A percentile compares a stretch with the other conserved stretches of the same genome.
phyloP scores from a whole-genome alignment of 2,797 vertebrate species.

The Aratinga solstitialis region DNA sequence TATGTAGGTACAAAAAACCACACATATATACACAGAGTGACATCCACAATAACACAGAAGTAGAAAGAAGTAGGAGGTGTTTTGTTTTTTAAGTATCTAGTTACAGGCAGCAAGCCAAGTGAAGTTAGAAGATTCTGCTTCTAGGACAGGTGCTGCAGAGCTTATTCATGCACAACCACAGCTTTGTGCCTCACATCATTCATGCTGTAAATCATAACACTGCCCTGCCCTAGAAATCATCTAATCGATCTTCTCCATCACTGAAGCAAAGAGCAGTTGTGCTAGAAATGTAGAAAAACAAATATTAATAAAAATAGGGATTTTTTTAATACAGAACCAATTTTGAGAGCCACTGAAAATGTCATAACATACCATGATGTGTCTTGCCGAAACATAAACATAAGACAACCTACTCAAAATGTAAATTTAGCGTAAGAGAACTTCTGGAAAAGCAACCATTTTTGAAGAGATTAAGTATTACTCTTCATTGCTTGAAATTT shows the following conservation, averaged over 20 bases:
- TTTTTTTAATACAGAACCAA: neutral
- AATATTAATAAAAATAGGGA: neutral
- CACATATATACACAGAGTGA: neutral
- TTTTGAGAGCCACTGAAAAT: neutral
- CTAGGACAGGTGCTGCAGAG: neutral
- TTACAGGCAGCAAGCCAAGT: neutral
- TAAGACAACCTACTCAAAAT: neutral
- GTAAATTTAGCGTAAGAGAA: neutral
- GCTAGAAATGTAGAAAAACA: neutral
- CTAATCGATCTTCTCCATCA: neutral
- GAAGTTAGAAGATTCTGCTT: neutral
- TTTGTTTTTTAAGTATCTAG: neutral
- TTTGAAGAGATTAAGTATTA: neutral
- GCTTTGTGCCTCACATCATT: neutral
- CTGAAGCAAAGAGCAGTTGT: neutral
- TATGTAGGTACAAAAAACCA: neutral
- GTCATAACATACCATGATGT: accelerated
- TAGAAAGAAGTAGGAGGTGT: neutral
- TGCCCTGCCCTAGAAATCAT: neutral
- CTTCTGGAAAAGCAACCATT: neutral
- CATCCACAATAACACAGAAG: accelerated
- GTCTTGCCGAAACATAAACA: neutral
- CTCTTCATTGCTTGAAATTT: neutral
- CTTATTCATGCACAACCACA: neutral
- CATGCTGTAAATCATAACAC: neutral